These are phyloP conservation scores for Drosophila tropicalis DNA, from an alignment of 1,140 invertebrate genomes.

Conservation along the genomic window DNA sequence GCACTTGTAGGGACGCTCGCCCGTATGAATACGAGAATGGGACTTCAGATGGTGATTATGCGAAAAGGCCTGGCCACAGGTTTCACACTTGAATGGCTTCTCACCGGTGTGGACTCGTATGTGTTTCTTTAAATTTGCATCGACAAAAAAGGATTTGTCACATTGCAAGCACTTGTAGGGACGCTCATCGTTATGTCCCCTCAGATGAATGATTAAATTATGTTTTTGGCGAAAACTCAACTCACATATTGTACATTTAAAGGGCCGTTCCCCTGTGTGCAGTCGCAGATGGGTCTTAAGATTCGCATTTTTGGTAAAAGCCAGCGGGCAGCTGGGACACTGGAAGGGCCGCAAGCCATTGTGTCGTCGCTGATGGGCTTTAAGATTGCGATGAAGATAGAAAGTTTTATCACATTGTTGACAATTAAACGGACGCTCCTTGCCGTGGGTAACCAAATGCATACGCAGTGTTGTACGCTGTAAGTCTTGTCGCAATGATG, in stretches of 20 bases:
- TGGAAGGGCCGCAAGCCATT: constrained; percentile 33
- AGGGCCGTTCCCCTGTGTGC: constrained; percentile 40
- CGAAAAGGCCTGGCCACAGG: constrained; percentile 32
- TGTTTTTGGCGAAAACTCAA: constrained; percentile 40
- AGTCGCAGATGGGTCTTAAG: constrained; percentile 39
- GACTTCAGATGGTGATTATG: constrained; percentile 46
- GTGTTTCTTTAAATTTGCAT: constrained; percentile 50
- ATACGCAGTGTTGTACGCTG: constrained; percentile 24
- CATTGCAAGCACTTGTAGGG: constrained; percentile 43
- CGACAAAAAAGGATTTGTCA: constrained; percentile 52
- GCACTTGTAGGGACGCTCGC: constrained; percentile 49
- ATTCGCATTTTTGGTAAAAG: constrained; percentile 37
- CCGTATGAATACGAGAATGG: constrained; percentile 39
- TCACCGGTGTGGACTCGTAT: constrained; percentile 33
- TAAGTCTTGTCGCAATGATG: constrained; percentile 33
- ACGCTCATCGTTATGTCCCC: constrained; percentile 43
- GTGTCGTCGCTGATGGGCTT: constrained; percentile 31
- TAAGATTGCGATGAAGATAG: constrained; percentile 14
- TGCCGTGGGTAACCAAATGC: constrained; percentile 35
- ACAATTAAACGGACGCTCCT: constrained; percentile 34
- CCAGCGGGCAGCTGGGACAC: constrained; percentile 31
- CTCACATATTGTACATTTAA: constrained; percentile 33
- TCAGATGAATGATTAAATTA: constrained; percentile 34
- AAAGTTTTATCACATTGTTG: constrained; percentile 35
- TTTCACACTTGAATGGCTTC: constrained; percentile 43